Evolutionary conservation across 1,140 invertebrate species (phyloP).

Genomic region (Tetramorium alpestre): DNA sequence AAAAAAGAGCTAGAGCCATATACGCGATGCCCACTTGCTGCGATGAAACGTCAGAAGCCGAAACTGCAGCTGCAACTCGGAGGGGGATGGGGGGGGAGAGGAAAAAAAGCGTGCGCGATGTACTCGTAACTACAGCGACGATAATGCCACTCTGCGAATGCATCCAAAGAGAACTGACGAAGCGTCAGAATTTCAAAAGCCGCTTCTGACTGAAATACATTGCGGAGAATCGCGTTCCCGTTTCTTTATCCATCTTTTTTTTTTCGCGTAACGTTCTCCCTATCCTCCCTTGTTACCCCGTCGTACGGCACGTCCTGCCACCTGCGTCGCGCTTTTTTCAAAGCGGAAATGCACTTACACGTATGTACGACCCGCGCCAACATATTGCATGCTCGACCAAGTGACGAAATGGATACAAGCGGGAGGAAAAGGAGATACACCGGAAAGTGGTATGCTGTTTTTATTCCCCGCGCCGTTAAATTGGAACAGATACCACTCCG

Average conservation of each 20-base stretch:
- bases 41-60: conserved; percentile 75
- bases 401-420: conserved; percentile 51
- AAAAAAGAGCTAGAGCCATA: conserved; percentile 63
- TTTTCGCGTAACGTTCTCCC: neutral
- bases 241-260: conserved; percentile 62
- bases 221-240: conserved; percentile 71
- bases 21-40: conserved; percentile 73
- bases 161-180: conserved; percentile 76
- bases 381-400: conserved; percentile 47
- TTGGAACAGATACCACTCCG: conserved; percentile 17
- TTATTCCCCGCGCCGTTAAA: conserved; percentile 33
- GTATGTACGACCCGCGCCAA: conserved; percentile 8
- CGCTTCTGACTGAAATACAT: conserved; percentile 72
- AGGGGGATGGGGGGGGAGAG: neutral
- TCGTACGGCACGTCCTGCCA: conserved; percentile 11
- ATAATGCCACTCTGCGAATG: conserved; percentile 76
- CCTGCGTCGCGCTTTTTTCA: conserved; percentile 56
- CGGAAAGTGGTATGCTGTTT: conserved; percentile 48
- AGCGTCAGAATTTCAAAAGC: conserved; percentile 78
- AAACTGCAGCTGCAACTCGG: conserved; percentile 60
- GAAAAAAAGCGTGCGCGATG: conserved; percentile 56
- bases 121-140: conserved; percentile 72
- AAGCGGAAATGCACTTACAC: conserved; percentile 54
- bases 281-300: neutral
- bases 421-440: neutral